Evolutionary conservation across 2,888 invertebrate species (phyloP).

Genomic region (Pedicia rivosa): DNA sequence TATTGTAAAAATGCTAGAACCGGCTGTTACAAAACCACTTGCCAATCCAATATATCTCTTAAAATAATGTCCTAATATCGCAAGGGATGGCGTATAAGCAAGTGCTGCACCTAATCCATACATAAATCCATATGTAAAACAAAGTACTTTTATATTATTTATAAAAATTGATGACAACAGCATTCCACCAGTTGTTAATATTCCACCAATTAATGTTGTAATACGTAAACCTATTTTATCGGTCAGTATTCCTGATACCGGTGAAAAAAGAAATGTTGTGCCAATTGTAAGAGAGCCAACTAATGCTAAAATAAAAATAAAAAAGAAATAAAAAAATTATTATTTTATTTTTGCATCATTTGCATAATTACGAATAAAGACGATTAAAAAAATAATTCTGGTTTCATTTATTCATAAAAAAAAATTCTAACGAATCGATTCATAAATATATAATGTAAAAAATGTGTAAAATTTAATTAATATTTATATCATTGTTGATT

Average conservation of each 20-base stretch:
- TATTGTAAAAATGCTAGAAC: slow-evolving; percentile 78
- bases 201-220: slow-evolving; percentile 71
- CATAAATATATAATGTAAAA: too few species aligned
- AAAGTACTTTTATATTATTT: slow-evolving; percentile 52
- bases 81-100: slow-evolving; percentile 81
- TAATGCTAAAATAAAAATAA: slow-evolving; percentile 52
- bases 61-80: slow-evolving; percentile 87
- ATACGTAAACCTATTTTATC: slow-evolving; percentile 69
- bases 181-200: slow-evolving; percentile 61
- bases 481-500: too few species aligned
- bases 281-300: slow-evolving; percentile 80
- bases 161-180: slow-evolving; percentile 62
- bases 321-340: neutral
- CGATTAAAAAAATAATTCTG: too few species aligned
- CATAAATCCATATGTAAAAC: slow-evolving; percentile 76
- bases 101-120: slow-evolving; percentile 79
- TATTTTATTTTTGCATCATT: too few species aligned
- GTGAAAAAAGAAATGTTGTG: slow-evolving; percentile 75
- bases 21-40: slow-evolving; percentile 81
- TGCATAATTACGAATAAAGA: too few species aligned
- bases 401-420: too few species aligned
- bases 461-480: too few species aligned
- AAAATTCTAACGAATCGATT: too few species aligned
- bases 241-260: slow-evolving; percentile 72
- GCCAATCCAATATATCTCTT: slow-evolving; percentile 69